A percentile compares a stretch with the other conserved stretches of the same genome.
These are phyloP conservation scores for Lasioglossum oenotherae DNA, from an alignment of 2,888 invertebrate genomes.

Conservation along the genomic window DNA sequence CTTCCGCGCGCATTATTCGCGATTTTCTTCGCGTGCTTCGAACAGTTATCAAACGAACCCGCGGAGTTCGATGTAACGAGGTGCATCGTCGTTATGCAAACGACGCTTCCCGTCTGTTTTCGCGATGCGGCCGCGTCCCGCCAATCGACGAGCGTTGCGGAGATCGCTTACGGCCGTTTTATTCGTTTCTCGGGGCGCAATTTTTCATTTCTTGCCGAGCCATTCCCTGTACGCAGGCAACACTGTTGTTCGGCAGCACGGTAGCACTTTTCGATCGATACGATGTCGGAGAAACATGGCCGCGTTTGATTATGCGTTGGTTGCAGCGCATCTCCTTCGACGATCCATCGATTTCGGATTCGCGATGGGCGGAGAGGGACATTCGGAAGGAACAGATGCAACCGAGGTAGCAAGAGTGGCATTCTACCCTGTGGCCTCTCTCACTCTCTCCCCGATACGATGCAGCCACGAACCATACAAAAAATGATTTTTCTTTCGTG, in stretches of 20 bases:
- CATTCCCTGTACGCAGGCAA: slow-evolving; percentile 46
- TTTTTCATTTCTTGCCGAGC: not conserved
- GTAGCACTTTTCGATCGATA: slow-evolving; percentile 58
- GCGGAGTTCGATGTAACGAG: slow-evolving; percentile 37
- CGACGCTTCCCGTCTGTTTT: slow-evolving; percentile 16
- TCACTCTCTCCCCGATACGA: not conserved
- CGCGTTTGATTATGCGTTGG: slow-evolving; percentile 41
- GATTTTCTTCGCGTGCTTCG: slow-evolving; percentile 48
- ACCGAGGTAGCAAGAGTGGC: not conserved
- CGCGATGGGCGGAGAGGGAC: not conserved
- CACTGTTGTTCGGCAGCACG: slow-evolving; percentile 32
- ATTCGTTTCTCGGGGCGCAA: not conserved
- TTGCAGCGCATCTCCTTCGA: slow-evolving; percentile 12
- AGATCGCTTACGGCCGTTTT: not conserved
- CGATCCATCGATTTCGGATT: slow-evolving; percentile 8
- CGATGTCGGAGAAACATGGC: slow-evolving; percentile 62
- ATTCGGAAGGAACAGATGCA: not conserved
- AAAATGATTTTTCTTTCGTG: slow-evolving; percentile 32
- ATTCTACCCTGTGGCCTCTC: not conserved
- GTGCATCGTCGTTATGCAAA: slow-evolving; percentile 43
- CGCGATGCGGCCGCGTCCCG: slow-evolving; percentile 20
- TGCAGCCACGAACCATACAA: not conserved
- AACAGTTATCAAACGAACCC: slow-evolving; percentile 25
- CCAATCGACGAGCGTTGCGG: slow-evolving; percentile 12
- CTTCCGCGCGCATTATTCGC: slow-evolving; percentile 22